Percentiles rank a stretch among this genome's conserved stretches.
These are phyloP conservation scores for Palythoa grandiflora DNA, from an alignment of 92 coral and sea anemone genomes.

Conservation along the genomic window DNA sequence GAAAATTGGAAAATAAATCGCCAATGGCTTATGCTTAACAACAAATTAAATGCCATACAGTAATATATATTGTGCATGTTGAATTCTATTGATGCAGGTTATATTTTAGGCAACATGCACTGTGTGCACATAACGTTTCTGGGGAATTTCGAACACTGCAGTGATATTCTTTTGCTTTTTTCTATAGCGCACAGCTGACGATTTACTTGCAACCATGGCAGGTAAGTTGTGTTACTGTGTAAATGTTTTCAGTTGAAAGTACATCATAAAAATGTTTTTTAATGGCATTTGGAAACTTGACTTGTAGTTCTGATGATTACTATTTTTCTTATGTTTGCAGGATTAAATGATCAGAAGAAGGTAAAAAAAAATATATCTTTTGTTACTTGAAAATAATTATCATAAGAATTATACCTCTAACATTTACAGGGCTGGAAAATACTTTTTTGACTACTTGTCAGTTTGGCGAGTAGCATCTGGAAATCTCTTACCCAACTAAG, in stretches of 20 bases:
- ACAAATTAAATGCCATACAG: too few species aligned
- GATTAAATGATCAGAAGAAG: constrained; percentile 93
- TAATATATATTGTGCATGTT: too few species aligned
- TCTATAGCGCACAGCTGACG: constrained; percentile 89
- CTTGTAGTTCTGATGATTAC: neutral
- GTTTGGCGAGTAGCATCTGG: too few species aligned
- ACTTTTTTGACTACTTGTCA: too few species aligned
- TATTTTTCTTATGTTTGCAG: constrained; percentile 49
- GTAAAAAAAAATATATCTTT: constrained; percentile 67
- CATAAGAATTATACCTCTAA: neutral
- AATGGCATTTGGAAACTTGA: neutral
- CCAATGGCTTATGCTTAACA: too few species aligned
- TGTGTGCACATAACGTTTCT: too few species aligned
- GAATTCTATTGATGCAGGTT: too few species aligned
- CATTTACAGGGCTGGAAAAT: too few species aligned
- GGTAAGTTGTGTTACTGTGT: constrained; percentile 44
- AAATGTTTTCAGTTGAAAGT: neutral
- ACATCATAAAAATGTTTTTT: neutral
- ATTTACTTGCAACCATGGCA: constrained; percentile 74
- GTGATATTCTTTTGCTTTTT: constrained; percentile 5
- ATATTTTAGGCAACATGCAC: neutral
- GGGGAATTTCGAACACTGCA: too few species aligned
- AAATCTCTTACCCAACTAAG: too few species aligned
- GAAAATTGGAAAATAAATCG: too few species aligned
- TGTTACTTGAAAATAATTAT: neutral